Percentiles rank a stretch among this genome's conserved stretches.
These are phyloP conservation scores for Leptopilina syphax DNA, from an alignment of 2,888 invertebrate species.

Conservation along the genomic window DNA sequence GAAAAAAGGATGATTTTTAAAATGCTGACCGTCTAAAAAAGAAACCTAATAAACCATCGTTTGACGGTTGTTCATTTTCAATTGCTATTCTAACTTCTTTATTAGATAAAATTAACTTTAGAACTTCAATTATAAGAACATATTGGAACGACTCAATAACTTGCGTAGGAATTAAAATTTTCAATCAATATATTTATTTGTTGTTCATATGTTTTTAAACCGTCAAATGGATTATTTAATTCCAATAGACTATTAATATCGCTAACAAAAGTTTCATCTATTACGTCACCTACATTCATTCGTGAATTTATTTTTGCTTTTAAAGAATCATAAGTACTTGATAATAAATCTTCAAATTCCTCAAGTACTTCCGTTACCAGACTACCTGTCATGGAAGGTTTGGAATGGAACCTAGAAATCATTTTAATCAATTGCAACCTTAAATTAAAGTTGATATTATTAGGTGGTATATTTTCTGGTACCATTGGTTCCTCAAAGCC, in stretches of 20 bases:
- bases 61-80: conserved; percentile 45
- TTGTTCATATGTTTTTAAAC: conserved; percentile 31
- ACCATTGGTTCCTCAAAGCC: no score
- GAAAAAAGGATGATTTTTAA: conserved; percentile 49
- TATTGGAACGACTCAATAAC: conserved; percentile 45
- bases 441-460: background rate
- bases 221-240: conserved; percentile 42
- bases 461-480: no score
- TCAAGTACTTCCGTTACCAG: conserved; percentile 40
- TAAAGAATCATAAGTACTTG: background rate
- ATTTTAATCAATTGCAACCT: conserved; percentile 2
- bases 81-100: conserved; percentile 41
- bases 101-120: conserved; percentile 50
- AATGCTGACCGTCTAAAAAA: conserved; percentile 53
- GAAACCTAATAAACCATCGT: conserved; percentile 42
- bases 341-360: conserved; percentile 43
- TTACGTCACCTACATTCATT: background rate
- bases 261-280: background rate
- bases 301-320: conserved; percentile 12
- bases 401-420: conserved; percentile 42
- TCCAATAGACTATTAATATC: background rate
- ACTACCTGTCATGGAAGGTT: conserved; percentile 42
- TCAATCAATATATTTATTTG: conserved; percentile 42
- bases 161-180: background rate
- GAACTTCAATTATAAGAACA: conserved; percentile 49